Evolutionary conservation across 2,113 vertebrate species (phyloP).

Genomic region (Urocynchramus pylzowi): DNA sequence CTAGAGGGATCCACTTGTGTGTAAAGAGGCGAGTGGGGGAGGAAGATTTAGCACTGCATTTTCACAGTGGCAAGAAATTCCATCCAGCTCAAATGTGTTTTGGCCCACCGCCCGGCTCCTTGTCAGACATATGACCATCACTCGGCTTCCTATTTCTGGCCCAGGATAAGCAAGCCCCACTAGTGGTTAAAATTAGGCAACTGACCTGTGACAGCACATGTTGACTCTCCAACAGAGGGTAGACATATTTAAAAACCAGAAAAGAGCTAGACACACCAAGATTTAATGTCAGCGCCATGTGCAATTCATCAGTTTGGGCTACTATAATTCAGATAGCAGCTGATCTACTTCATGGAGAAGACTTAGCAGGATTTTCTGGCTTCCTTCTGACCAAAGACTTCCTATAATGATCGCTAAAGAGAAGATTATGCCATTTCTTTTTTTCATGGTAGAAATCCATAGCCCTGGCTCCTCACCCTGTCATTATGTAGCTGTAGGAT

Average conservation of each 20-base stretch:
- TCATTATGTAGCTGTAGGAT: neutral
- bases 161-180: conserved; percentile 69
- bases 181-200: conserved; percentile 82
- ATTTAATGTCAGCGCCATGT: conserved; percentile 56
- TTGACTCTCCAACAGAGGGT: conserved; percentile 72
- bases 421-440: neutral
- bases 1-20: conserved; percentile 72
- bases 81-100: conserved; percentile 81
- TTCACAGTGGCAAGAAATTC: conserved; percentile 86
- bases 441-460: neutral
- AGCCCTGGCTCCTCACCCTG: neutral
- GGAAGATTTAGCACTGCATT: conserved; percentile 80
- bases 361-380: neutral
- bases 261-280: conserved; percentile 19
- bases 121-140: conserved; percentile 79
- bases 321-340: conserved; percentile 40
- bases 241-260: conserved; percentile 65
- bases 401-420: neutral
- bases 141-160: conserved; percentile 84
- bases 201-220: conserved; percentile 73
- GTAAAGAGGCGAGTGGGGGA: conserved; percentile 71
- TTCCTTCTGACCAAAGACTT: neutral
- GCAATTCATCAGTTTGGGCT: conserved; percentile 51
- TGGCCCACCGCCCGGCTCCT: conserved; percentile 75
- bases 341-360: conserved; percentile 19